A percentile compares a stretch with the other conserved stretches of the same genome.
Conservation (phyloP, 2,113 vertebrate species). For the Mesocricetus auratus region DNA sequence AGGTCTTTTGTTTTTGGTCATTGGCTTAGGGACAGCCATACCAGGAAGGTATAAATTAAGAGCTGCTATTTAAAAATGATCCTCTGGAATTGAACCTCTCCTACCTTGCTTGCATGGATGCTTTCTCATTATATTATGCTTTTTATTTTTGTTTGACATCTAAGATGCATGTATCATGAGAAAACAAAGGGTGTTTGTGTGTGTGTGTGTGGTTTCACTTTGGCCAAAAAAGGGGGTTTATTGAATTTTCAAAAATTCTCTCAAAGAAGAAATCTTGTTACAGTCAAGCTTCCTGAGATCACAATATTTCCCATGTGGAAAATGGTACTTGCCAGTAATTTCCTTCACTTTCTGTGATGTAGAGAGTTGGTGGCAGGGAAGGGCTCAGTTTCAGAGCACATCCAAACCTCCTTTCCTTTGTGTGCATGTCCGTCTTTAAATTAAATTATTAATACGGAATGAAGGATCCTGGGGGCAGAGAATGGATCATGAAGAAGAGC, state of each 20-base stretch:
- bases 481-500: constrained; percentile 52
- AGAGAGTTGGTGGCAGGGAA: not conserved
- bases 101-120: constrained; percentile 8
- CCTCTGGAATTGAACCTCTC: not conserved
- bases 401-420: constrained; percentile 67
- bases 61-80: constrained; percentile 5
- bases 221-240: constrained; percentile 38
- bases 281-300: constrained; percentile 57
- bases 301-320: constrained; percentile 41
- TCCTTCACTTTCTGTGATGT: not conserved
- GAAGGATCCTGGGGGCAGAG: constrained; percentile 43
- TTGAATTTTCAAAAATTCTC: constrained; percentile 24
- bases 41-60: constrained; percentile 1
- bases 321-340: constrained; percentile 17
- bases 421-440: constrained; percentile 70
- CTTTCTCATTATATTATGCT: not conserved
- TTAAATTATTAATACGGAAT: constrained; percentile 56
- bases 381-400: constrained; percentile 36
- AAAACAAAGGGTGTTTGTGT: constrained; percentile 59
- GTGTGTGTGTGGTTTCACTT: not conserved
- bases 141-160: constrained; percentile 59
- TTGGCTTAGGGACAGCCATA: not conserved
- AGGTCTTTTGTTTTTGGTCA: constrained; percentile 42
- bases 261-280: constrained; percentile 3
- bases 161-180: constrained; percentile 32